Conservation (phyloP, 2,888 invertebrate genomes). For the Pachydiplax longipennis region DNA sequence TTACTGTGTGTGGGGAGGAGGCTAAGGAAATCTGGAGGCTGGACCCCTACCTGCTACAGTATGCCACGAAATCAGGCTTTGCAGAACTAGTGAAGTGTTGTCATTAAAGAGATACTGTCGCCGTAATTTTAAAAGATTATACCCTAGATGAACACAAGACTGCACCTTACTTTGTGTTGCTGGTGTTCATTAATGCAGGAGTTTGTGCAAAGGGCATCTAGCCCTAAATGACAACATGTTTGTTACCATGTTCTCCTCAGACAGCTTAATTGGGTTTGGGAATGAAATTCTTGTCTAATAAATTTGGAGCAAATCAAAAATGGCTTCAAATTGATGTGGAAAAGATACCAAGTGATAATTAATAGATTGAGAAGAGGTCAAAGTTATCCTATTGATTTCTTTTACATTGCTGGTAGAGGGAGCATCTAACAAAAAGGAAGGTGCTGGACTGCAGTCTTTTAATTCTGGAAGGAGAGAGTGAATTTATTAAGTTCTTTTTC, state of each 20-base stretch:
- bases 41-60: background rate
- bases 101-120: background rate
- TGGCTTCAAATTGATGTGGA: constrained; percentile 13
- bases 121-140: background rate
- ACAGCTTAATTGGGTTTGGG: constrained; percentile 14
- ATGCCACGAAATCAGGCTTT: background rate
- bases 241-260: constrained; percentile 4
- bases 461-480: constrained; percentile 32
- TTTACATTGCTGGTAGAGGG: constrained; percentile 41
- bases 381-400: constrained; percentile 31
- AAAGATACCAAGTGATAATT: constrained; percentile 36
- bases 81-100: background rate
- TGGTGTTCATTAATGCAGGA: constrained; percentile 9
- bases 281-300: constrained; percentile 23
- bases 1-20: background rate
- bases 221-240: constrained; percentile 6
- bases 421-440: constrained; percentile 32
- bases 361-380: constrained; percentile 14
- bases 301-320: constrained; percentile 7
- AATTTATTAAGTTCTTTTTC: background rate
- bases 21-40: background rate
- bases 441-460: constrained; percentile 39
- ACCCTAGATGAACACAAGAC: background rate
- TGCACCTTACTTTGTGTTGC: background rate
- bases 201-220: constrained; percentile 17